Evolutionary conservation across 1,140 invertebrate species (phyloP).

Genomic region (Drosophila obscura): DNA sequence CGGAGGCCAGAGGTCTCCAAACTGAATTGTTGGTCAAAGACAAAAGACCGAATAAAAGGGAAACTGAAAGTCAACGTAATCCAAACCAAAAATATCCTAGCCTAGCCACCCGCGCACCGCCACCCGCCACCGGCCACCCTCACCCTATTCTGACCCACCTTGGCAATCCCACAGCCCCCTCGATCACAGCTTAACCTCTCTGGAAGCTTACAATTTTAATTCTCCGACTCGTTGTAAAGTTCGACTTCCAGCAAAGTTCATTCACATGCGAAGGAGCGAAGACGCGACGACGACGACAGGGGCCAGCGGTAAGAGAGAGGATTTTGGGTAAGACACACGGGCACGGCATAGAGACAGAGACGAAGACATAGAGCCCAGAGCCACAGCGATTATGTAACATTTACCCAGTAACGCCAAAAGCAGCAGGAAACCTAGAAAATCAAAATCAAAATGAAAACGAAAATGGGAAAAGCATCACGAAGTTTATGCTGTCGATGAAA

Average conservation of each 20-base stretch:
- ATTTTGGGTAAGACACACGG: constrained; percentile 6
- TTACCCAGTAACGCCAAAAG: constrained; percentile 78
- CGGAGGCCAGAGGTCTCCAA: too few species aligned
- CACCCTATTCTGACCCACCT: not conserved
- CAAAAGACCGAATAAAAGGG: too few species aligned
- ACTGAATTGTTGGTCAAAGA: too few species aligned
- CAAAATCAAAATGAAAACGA: constrained; percentile 65
- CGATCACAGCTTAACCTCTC: not conserved
- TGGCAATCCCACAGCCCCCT: constrained; percentile 13
- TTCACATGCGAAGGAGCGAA: constrained; percentile 21
- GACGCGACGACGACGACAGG: not conserved
- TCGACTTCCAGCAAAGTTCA: constrained; percentile 30
- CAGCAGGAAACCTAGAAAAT: constrained; percentile 80
- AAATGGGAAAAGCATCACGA: constrained; percentile 58
- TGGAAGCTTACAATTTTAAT: constrained; percentile 29
- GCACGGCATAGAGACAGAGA: constrained; percentile 7
- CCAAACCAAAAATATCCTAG: not conserved
- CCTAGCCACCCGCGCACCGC: not conserved
- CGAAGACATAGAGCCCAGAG: not conserved
- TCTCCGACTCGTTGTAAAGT: constrained; percentile 35
- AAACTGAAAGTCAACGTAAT: too few species aligned
- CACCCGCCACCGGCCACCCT: not conserved
- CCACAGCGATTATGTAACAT: constrained; percentile 70
- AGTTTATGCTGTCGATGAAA: constrained; percentile 59
- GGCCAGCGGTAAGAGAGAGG: not conserved